These are phyloP conservation scores for Branchipolynoe longqiensis DNA, from an alignment of 2,888 invertebrate species.

Conservation along the genomic window DNA sequence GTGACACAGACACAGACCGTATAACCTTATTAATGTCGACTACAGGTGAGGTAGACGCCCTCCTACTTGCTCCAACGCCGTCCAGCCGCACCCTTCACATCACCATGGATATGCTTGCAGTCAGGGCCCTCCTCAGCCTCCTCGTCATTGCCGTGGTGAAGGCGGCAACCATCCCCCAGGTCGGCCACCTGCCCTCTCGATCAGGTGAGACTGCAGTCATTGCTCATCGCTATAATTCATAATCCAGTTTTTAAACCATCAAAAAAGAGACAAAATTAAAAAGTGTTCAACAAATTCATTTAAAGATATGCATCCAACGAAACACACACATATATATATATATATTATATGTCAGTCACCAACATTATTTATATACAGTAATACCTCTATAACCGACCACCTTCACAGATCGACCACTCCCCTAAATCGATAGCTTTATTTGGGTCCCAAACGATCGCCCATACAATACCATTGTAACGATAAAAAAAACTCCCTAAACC, in stretches of 20 bases:
- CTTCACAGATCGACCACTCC: too few species aligned
- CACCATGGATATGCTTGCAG: constrained; percentile 11
- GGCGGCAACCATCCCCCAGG: neutral
- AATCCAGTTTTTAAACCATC: neutral
- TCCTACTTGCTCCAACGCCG: neutral
- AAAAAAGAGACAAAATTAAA: neutral
- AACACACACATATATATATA: neutral
- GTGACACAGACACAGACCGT: neutral
- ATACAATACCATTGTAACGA: too few species aligned
- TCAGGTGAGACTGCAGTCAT: neutral
- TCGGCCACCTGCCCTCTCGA: too few species aligned
- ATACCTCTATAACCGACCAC: too few species aligned
- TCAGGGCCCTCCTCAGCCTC: neutral
- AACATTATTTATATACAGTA: neutral
- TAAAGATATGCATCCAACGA: neutral
- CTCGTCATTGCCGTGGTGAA: neutral
- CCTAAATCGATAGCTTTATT: too few species aligned
- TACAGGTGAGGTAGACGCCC: neutral
- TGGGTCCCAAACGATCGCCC: too few species aligned
- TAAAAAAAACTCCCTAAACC: too few species aligned
- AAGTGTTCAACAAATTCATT: neutral
- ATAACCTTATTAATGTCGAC: neutral
- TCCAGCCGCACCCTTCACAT: neutral
- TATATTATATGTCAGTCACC: neutral
- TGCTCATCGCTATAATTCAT: neutral